Conservation (phyloP, 2,113 vertebrate species). For the Oryzias celebensis region DNA sequence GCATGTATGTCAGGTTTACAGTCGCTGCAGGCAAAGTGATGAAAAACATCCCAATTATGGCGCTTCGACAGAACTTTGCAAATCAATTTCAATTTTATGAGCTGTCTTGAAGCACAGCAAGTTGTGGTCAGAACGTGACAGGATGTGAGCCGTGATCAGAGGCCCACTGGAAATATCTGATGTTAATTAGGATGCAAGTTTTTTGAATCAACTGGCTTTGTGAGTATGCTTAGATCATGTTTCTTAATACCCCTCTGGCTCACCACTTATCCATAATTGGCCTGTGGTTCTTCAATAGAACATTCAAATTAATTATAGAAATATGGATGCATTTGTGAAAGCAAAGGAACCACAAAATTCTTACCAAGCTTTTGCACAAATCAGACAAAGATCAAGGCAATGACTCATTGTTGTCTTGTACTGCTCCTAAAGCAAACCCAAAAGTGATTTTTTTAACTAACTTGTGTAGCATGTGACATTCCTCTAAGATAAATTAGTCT, state of each 20-base stretch:
- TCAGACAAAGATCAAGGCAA: constrained; percentile 19
- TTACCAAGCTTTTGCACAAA: constrained; percentile 15
- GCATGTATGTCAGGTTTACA: constrained; percentile 49
- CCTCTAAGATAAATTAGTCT: no score
- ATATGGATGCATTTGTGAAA: constrained; percentile 29
- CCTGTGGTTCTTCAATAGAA: constrained; percentile 34
- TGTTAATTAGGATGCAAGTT: constrained; percentile 54
- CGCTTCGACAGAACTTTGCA: constrained; percentile 18
- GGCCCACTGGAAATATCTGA: constrained; percentile 50
- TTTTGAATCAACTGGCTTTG: constrained; percentile 56
- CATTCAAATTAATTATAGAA: constrained; percentile 29
- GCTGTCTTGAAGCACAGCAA: constrained; percentile 1
- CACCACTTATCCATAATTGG: constrained; percentile 38
- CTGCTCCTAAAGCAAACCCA: constrained; percentile 2
- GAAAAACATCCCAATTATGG: constrained; percentile 14
- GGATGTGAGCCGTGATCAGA: constrained; percentile 13
- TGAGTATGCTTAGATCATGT: constrained; percentile 60
- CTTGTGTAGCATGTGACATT: not conserved
- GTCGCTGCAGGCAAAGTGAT: constrained; percentile 28
- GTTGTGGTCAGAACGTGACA: not conserved
- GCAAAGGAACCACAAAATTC: constrained; percentile 19
- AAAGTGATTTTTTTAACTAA: constrained; percentile 2
- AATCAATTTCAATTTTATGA: constrained; percentile 33
- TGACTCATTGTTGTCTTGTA: constrained; percentile 28
- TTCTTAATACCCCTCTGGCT: constrained; percentile 58